phyloP scores from a whole-genome alignment of 2,888 invertebrate genomes.

The Altica lythri region DNA sequence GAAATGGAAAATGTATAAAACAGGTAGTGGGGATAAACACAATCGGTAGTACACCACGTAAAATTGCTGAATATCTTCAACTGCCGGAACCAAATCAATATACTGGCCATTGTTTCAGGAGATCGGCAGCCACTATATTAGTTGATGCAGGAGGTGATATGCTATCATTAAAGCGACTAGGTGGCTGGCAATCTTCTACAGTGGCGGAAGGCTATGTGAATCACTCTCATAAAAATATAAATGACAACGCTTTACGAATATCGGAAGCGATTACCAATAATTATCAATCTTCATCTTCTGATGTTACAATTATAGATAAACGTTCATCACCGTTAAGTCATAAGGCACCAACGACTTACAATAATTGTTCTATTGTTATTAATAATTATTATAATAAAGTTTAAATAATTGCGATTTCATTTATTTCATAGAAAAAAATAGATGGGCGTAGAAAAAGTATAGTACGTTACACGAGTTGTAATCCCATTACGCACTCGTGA shows the following conservation, averaged over 20 bases:
- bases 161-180: conserved; percentile 9
- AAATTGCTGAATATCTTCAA: conserved; percentile 1
- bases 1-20: too few relatives aligned
- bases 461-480: too few relatives aligned
- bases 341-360: not conserved
- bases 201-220: conserved; percentile 10
- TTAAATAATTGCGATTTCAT: too few relatives aligned
- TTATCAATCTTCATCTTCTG: not conserved
- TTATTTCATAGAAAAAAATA: too few relatives aligned
- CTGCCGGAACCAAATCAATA: conserved; percentile 1
- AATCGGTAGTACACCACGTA: not conserved
- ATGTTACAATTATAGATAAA: conserved; percentile 2
- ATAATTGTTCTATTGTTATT: not conserved
- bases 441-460: too few relatives aligned
- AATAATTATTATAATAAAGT: not conserved
- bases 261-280: too few relatives aligned
- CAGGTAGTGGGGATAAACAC: too few relatives aligned
- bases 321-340: not conserved
- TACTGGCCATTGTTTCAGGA: too few relatives aligned
- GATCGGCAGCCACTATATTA: too few relatives aligned
- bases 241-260: too few relatives aligned
- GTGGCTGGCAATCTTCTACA: conserved; percentile 10
- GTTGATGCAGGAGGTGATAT: too few relatives aligned
- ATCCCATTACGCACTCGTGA: not conserved
- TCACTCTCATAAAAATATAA: conserved; percentile 3